Base-by-base conservation (phyloP, 1,140 invertebrate genomes). In the Drosophila saltans region DNA sequence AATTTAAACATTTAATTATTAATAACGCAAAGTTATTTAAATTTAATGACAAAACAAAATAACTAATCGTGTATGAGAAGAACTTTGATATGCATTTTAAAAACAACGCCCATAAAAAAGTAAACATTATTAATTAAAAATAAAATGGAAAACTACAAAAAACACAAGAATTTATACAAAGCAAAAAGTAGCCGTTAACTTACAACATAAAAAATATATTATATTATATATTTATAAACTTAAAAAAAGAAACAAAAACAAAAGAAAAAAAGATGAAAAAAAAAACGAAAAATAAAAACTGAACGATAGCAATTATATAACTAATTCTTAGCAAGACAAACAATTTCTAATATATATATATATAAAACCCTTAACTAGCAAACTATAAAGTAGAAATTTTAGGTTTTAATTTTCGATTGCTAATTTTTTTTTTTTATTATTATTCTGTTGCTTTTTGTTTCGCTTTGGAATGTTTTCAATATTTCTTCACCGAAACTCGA, bases 1-100 rank as follows among this genome's bases (percentile, higher is more conserved):
- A 62, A 73, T 36, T 52, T 62, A 67, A 67, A 10, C 56, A 59
- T 16, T 30, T 64, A 63, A 6, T 24, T 40, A 55, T 24, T 26
- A 39, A 36, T 66, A 66, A 66, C 21, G 16, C 39, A 62, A 62
- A 67, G 43, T 57, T 24, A 67, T 71, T 77, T 67, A 62, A 77
- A 74, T 71, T 77, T 68, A 69, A 70, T 39, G 40, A 69, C 9
- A 60, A 65, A 64, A 30, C 56, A 24, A 66, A 75, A 24, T 66
- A 58, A 73, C 73, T 65, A 61, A 61, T 76, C 75, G 45, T 62
- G 36, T 62, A 43, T 62, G 40, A 43, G 26, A 75, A 86, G 79
- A 88, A 82, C 79, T 86, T 86, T 86, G 82, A 86, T 86, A 86
- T 83, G 83, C 83, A 88, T 86, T 86, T 88, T 88, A 82, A 85